phyloP scores from a whole-genome alignment of 1,140 invertebrate species.

The Lepidurus packardi region DNA sequence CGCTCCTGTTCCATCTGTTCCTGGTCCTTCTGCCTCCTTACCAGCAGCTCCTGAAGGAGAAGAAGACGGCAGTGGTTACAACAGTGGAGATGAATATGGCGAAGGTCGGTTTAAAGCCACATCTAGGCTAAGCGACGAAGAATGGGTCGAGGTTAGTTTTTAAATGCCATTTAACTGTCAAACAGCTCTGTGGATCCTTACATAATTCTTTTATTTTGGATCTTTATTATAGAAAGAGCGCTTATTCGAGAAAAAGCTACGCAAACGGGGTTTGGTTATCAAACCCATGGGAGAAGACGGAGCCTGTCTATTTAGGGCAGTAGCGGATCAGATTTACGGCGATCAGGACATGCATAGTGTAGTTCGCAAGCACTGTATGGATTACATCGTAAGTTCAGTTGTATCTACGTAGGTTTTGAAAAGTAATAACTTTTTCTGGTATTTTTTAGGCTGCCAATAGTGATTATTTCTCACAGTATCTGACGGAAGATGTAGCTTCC shows the following conservation, averaged over 20 bases:
- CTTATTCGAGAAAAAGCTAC: conserved; percentile 65
- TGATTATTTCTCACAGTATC: conserved; percentile 88
- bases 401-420: conserved; percentile 22
- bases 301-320: conserved; percentile 85
- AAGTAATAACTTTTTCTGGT: conserved; percentile 37
- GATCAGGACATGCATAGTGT: conserved; percentile 86
- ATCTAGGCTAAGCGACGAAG: conserved; percentile 51
- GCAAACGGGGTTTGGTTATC: conserved; percentile 70
- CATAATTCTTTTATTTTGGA: conserved; percentile 10
- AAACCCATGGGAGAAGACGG: conserved; percentile 87
- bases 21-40: conserved; percentile 32
- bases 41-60: conserved; percentile 35
- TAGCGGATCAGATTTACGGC: conserved; percentile 88
- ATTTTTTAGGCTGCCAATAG: conserved; percentile 63
- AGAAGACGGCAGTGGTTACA: conserved; percentile 55
- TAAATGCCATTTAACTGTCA: not conserved
- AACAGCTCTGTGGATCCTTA: not conserved
- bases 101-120: conserved; percentile 47
- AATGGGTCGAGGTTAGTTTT: conserved; percentile 54
- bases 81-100: conserved; percentile 70
- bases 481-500: conserved; percentile 84
- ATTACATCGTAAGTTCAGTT: conserved; percentile 71
- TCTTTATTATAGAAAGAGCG: conserved; percentile 51
- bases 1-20: conserved; percentile 7
- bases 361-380: conserved; percentile 82